Evolutionary conservation across 2,113 vertebrate species (phyloP).

Genomic region (Lycaon pictus): DNA sequence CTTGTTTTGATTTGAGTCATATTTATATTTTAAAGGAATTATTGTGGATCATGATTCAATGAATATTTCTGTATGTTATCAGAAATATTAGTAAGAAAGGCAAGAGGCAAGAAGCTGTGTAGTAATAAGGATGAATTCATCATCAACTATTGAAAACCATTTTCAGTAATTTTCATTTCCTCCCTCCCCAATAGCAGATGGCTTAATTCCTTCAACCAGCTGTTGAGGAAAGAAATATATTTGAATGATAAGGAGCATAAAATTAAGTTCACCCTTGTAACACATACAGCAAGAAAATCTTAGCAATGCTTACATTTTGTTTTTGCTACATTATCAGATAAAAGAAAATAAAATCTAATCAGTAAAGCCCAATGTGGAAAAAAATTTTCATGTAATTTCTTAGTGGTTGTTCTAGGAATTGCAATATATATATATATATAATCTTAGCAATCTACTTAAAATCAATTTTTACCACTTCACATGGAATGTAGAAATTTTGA

Average conservation of each 20-base stretch:
- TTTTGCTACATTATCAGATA: background rate
- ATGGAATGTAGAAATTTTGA: background rate
- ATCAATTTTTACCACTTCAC: background rate
- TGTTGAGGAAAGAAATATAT: constrained; percentile 73
- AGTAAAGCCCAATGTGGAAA: background rate
- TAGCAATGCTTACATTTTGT: background rate
- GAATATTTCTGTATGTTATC: constrained; percentile 36
- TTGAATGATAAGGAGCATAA: constrained; percentile 58
- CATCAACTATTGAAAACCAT: constrained; percentile 72
- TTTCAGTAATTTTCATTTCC: constrained; percentile 70
- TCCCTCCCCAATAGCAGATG: constrained; percentile 74
- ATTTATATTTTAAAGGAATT: constrained; percentile 75
- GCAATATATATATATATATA: background rate
- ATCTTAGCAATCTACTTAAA: background rate
- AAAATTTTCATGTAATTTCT: background rate
- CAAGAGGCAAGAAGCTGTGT: constrained; percentile 69
- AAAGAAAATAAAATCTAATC: background rate
- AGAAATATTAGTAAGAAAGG: constrained; percentile 69
- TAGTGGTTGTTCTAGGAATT: background rate
- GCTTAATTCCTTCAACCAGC: constrained; percentile 77
- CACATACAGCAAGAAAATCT: background rate
- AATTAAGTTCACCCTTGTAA: constrained; percentile 13
- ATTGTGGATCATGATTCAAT: constrained; percentile 72
- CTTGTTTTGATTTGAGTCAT: constrained; percentile 68
- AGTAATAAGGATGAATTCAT: constrained; percentile 75